Evolutionary conservation across 2,888 invertebrate genomes (phyloP).

Genomic region (Frankliniella fusca): DNA sequence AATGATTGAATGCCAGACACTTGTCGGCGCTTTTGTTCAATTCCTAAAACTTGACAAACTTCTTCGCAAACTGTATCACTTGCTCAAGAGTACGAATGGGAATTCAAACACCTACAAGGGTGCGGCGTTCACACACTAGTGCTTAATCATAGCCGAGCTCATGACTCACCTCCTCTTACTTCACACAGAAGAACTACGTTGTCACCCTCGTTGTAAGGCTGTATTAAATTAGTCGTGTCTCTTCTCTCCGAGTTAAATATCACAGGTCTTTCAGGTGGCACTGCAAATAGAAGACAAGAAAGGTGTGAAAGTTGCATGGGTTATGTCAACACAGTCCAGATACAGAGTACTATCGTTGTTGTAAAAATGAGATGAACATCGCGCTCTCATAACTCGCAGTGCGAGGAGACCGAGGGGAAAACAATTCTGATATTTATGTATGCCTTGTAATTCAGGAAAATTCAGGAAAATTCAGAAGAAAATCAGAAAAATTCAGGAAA

Average conservation of each 20-base stretch:
- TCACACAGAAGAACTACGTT: conserved; percentile 76
- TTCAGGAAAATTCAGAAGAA: neutral
- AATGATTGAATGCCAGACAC: too few relatives aligned
- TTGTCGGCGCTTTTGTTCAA: too few relatives aligned
- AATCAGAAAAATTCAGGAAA: neutral
- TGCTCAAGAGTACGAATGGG: too few relatives aligned
- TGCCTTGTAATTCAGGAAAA: too few relatives aligned
- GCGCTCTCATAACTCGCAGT: neutral
- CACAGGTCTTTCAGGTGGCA: conserved; percentile 73
- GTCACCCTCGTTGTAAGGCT: conserved; percentile 79
- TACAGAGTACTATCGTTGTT: neutral
- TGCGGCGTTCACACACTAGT: neutral
- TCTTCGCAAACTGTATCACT: too few relatives aligned
- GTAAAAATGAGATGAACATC: neutral
- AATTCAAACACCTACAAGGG: neutral
- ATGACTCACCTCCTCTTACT: conserved; percentile 67
- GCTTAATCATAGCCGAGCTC: neutral
- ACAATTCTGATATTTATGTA: too few relatives aligned
- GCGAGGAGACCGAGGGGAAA: too few relatives aligned
- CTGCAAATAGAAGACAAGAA: conserved; percentile 50
- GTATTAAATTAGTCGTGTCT: conserved; percentile 56
- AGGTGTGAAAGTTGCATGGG: too few relatives aligned
- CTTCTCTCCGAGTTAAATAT: conserved; percentile 73
- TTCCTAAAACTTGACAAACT: too few relatives aligned
- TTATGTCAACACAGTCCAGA: conserved; percentile 20